Conservation (phyloP, 2,797 vertebrate species). For the Muscicapa striata region DNA sequence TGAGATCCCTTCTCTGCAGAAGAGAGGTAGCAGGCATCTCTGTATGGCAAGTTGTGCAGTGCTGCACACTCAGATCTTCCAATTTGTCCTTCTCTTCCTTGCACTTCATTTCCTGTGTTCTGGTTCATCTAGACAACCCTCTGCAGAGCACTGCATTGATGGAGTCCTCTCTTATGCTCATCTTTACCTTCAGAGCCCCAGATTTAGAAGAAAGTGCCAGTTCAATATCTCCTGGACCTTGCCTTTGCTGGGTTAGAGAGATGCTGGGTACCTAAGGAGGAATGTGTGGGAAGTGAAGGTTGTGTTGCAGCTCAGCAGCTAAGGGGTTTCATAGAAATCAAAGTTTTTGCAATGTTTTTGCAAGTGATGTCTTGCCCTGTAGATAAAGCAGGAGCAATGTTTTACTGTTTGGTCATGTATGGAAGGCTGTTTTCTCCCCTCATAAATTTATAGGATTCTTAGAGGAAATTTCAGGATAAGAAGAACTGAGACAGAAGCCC, state of each 20-base stretch:
- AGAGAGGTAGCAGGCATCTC: not conserved
- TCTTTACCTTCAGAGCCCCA: not conserved
- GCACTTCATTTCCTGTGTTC: not conserved
- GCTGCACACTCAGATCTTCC: not conserved
- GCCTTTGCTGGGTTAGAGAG: not conserved
- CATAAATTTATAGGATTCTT: not conserved
- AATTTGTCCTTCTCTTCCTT: not conserved
- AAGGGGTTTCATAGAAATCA: not conserved
- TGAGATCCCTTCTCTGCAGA: not conserved
- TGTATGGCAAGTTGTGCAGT: rapidly evolving
- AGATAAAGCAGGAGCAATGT: not conserved
- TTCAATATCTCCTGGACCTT: not conserved
- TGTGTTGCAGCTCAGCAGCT: not conserved
- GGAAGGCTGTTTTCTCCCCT: not conserved
- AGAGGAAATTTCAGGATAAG: not conserved
- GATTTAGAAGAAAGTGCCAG: not conserved
- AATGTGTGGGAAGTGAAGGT: not conserved
- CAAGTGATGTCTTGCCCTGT: not conserved
- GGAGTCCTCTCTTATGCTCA: not conserved
- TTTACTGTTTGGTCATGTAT: not conserved
- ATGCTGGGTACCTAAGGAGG: not conserved
- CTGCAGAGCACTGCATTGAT: not conserved
- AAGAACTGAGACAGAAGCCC: not conserved
- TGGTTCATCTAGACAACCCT: not conserved
- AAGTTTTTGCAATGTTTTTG: not conserved